Evolutionary conservation across 2,113 vertebrate genomes (phyloP).

Genomic region (Hyaena hyaena): DNA sequence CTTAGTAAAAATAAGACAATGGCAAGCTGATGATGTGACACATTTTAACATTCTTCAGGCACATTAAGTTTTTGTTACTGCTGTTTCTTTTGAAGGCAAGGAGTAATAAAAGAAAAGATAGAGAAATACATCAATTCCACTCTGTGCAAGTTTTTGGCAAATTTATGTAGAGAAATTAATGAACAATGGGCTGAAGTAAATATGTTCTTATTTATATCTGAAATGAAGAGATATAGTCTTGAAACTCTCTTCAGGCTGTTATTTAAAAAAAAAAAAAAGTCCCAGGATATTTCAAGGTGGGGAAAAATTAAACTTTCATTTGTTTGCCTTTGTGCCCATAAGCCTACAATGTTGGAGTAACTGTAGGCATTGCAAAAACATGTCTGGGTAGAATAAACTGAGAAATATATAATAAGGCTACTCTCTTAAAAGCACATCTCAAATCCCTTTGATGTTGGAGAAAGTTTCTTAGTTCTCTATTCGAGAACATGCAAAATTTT

Average conservation of each 20-base stretch:
- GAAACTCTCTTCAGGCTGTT: not conserved
- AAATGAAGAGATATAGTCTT: not conserved
- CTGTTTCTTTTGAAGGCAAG: not conserved
- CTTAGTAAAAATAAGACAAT: constrained; percentile 1
- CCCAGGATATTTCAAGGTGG: not conserved
- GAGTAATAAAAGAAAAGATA: not conserved
- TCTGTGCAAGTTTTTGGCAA: not conserved
- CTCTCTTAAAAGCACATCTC: not conserved
- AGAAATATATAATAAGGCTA: not conserved
- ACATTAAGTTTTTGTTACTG: not conserved
- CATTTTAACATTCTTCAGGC: not conserved
- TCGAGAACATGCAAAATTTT: not conserved
- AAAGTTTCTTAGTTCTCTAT: not conserved
- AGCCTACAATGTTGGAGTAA: not conserved
- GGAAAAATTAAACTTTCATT: not conserved
- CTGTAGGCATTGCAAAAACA: not conserved
- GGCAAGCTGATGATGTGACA: not conserved
- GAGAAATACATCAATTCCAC: not conserved
- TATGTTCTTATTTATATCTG: not conserved
- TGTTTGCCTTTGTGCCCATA: not conserved
- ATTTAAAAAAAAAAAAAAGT: not conserved
- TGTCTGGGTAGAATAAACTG: not conserved
- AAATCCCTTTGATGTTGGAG: not conserved
- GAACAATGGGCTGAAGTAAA: not conserved
- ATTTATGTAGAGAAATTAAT: not conserved